Evolutionary conservation across 2,888 invertebrate genomes (phyloP), one percentile per base, ranked within the genome.

Genomic region (Elegia similella): DNA sequence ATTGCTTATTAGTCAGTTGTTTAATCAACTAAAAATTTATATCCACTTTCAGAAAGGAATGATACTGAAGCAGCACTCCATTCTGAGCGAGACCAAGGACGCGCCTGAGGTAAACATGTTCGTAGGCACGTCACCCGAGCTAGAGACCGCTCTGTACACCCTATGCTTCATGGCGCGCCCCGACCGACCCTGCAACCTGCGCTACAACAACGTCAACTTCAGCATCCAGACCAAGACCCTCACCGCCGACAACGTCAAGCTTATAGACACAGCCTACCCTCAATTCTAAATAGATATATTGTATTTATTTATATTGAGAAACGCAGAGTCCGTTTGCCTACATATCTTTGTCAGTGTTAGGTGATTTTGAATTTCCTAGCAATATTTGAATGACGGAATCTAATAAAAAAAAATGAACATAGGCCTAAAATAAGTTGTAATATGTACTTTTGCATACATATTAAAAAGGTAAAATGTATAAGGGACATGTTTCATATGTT

Each of bases 131-230:
- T 97, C 97, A 46, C 98, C 98, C 0, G 98, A 98, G 82, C 89
- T 98, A 65, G 98, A 98, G 82, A 93, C 97, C 80, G 96, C 98
- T 0, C 80, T 98, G 6, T 98, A 97, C 87, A 96, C 98, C 0
- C 93, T 97, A 3, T 98, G 98, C 83, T 98, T 97, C 86, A 92
- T 96, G 76, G 88, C 96, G 6, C 93, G 97, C 59, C 95, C 96
- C 0, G 95, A 96, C 78, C 86, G 93, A 60, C 92, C 94, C 0
- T 98, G 97, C 78, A 95, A 94, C 0, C 92, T 97, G 42, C 84
- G 80, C 5, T 81, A 73, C 72, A 88, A 88, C 65, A 86, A 87
- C 63, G 62, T 89, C 1, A 79, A 75, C 15, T 91, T 91, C 77
- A 84, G 84, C 55, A 88, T 91, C 42, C 84, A 87, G 53, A 89